These are phyloP conservation scores for Panagrolaimus sp. DNA, from an alignment of 1,140 invertebrate genomes.

Conservation along the genomic window DNA sequence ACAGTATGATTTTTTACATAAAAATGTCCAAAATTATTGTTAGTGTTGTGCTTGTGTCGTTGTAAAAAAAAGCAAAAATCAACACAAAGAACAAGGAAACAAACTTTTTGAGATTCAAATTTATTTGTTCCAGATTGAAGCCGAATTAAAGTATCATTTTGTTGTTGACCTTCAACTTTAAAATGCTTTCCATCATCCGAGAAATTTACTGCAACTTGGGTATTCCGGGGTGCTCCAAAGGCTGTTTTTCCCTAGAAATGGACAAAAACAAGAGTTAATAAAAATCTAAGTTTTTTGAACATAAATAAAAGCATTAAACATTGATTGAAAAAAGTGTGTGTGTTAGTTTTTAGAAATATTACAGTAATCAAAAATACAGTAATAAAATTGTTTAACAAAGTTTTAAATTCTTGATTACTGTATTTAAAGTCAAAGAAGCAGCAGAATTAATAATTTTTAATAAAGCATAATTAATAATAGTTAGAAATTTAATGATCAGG, in stretches of 20 bases:
- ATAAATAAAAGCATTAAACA: no score
- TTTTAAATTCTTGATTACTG: not conserved
- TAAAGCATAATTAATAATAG: no score
- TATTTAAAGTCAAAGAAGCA: not conserved
- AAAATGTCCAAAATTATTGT: not conserved
- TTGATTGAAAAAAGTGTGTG: no score
- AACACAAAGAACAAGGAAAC: slow-evolving; percentile 19
- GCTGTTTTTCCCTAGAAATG: slow-evolving; percentile 52
- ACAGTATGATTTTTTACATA: no score
- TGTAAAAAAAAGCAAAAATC: not conserved
- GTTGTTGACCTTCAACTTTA: slow-evolving; percentile 24
- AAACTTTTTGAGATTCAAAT: slow-evolving; percentile 49
- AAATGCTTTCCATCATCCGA: slow-evolving; percentile 36
- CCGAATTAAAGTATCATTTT: slow-evolving; percentile 39
- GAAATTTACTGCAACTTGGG: slow-evolving; percentile 53
- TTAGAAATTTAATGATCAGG: no score
- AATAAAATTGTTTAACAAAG: not conserved
- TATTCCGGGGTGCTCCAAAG: slow-evolving; percentile 57
- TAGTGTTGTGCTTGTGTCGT: not conserved
- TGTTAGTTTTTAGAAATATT: no score
- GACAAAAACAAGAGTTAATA: no score
- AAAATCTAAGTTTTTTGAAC: no score
- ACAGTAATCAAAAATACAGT: no score
- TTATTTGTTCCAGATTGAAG: slow-evolving; percentile 46
- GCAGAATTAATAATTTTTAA: not conserved